Evolutionary conservation across 2,888 invertebrate species (phyloP), one percentile per base, ranked within the genome.

Genomic region (Parnassius apollo): DNA sequence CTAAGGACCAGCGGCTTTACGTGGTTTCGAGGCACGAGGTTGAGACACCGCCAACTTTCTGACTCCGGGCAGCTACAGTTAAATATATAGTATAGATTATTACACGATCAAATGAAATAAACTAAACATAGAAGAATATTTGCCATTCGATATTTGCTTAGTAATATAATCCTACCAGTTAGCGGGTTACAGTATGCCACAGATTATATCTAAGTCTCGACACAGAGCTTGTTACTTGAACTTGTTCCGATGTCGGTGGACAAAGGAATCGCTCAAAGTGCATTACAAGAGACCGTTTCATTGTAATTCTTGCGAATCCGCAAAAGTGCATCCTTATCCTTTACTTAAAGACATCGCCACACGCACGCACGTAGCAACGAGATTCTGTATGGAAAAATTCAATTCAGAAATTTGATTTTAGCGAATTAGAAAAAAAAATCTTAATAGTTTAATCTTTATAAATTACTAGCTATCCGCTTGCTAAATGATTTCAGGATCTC

Each of bases 261-360:
- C 61, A 52, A 61, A 61, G 57, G 61, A 61, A 57, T 57, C 61
- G 35, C 46, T 56, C 51, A 51, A 46, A 62, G 57, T 57, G 57
- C 57, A 52, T 55, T 49, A 42, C 12, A 13, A 11, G 59, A 64
- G 67, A 68, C 66, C 66, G 66, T 64, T 69, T 68, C 52, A 64
- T 61, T 69, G 71, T 73, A 74, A 71, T 65, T 52, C 69, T 52
- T 49, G 42, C 45, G 74, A 74, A 53, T 53, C 74, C 74, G 9
- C 72, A 73, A 51, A 22, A 73, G 67, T 74, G 73, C 73, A 61
- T 60, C 69, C 71, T 74, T 56, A 51, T 51, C 49, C 18, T 42
- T 8, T 45, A 64, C 53, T 54, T 44, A 18, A 46, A 59, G 65
- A 49, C 65, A 18, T 59, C 64, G 60, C 64, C 64, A 59, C 58